A percentile compares a stretch with the other conserved stretches of the same genome.
These are phyloP conservation scores for Diuraphis noxia DNA, from an alignment of 1,140 invertebrate genomes.

Conservation along the genomic window DNA sequence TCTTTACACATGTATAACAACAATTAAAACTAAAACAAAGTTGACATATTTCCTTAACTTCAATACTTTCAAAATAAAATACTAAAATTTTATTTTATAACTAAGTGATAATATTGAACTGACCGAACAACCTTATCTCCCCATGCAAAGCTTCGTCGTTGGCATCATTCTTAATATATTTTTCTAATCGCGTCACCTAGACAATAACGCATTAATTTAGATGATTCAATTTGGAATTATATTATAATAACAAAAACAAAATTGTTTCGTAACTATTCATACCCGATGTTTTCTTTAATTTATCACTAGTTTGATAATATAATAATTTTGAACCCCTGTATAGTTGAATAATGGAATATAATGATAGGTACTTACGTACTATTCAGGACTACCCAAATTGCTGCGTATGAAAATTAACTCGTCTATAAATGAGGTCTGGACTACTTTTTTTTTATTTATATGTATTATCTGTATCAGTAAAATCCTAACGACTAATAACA, in stretches of 20 bases:
- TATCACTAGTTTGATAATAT: not conserved
- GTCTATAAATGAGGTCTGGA: too few species aligned
- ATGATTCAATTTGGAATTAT: not conserved
- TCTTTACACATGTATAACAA: not conserved
- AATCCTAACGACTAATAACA: too few species aligned
- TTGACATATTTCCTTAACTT: not conserved
- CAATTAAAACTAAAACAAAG: not conserved
- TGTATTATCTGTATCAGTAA: too few species aligned
- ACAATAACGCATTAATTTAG: not conserved
- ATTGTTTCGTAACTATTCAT: not conserved
- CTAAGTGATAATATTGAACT: not conserved
- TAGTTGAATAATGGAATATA: not conserved
- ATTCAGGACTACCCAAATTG: too few species aligned
- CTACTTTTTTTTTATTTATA: too few species aligned
- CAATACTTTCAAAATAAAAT: not conserved
- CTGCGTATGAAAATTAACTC: too few species aligned
- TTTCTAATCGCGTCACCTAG: not conserved
- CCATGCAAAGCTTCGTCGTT: not conserved
- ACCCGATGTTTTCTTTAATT: not conserved
- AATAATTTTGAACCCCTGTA: not conserved
- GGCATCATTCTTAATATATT: not conserved
- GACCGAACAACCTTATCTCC: not conserved
- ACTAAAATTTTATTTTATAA: not conserved
- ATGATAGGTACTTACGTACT: not conserved
- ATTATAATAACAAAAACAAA: not conserved